Conservation (phyloP, 2,797 vertebrate genomes). For the Sciaenops ocellatus region DNA sequence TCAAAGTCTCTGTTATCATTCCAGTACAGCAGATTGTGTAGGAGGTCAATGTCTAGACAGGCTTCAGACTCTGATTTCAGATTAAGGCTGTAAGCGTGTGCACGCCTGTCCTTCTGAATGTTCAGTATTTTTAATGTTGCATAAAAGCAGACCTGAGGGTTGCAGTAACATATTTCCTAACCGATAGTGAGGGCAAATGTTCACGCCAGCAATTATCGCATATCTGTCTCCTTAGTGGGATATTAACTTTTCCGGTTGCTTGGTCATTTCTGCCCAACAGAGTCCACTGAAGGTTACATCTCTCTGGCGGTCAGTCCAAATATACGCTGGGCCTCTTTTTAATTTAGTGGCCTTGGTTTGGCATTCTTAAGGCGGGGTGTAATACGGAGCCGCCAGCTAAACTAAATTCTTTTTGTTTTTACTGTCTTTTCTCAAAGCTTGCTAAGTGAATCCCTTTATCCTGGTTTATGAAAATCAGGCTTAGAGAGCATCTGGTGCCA, state of each 20-base stretch:
- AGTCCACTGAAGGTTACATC: constrained; percentile 32
- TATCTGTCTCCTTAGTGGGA: constrained; percentile 19
- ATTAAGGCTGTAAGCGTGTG: constrained; percentile 43
- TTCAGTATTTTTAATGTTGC: neutral
- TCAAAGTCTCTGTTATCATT: constrained; percentile 8
- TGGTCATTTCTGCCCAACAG: constrained; percentile 25
- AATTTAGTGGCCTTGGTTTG: constrained; percentile 69
- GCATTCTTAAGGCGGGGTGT: constrained; percentile 39
- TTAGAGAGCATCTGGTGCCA: constrained; percentile 33
- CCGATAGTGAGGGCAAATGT: neutral
- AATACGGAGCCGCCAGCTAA: constrained; percentile 39
- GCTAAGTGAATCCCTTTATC: constrained; percentile 49
- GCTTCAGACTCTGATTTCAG: constrained; percentile 57
- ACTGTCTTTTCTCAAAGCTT: constrained; percentile 40
- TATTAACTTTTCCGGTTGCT: constrained; percentile 39
- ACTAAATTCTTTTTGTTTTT: constrained; percentile 46
- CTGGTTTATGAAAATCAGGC: constrained; percentile 38
- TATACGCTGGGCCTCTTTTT: constrained; percentile 64
- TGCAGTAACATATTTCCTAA: neutral
- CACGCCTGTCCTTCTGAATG: constrained; percentile 3
- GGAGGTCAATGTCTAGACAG: constrained; percentile 71
- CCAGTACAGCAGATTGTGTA: constrained; percentile 48
- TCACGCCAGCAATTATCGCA: constrained; percentile 9
- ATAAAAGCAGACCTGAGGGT: neutral
- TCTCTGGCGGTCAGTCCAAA: constrained; percentile 67